Percentiles rank a stretch among this genome's conserved stretches.
Conservation (phyloP, 2,113 vertebrate genomes). For the Cebidichthys violaceus region DNA sequence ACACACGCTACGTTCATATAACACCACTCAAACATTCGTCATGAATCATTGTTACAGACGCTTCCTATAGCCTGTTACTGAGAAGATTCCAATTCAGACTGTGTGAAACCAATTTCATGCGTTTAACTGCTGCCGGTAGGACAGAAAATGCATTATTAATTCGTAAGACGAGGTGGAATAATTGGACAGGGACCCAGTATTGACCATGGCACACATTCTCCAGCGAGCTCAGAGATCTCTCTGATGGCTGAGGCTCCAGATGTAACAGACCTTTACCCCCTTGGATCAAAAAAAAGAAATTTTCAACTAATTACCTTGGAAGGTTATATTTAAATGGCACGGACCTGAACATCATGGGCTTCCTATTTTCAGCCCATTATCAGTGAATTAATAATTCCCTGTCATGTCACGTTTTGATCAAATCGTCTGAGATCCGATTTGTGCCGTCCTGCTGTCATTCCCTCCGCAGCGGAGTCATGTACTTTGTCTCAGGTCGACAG, state of each 20-base stretch:
- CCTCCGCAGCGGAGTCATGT: constrained; percentile 13
- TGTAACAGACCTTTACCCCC: background rate
- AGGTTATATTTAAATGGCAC: constrained; percentile 36
- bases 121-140: background rate
- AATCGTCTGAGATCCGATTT: background rate
- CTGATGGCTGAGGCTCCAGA: background rate
- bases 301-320: constrained; percentile 27
- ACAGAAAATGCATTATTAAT: background rate
- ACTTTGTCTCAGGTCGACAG: constrained; percentile 20
- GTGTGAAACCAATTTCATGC: background rate
- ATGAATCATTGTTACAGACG: background rate
- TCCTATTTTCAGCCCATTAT: background rate
- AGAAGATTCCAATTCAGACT: background rate
- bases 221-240: constrained; percentile 7
- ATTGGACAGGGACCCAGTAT: background rate
- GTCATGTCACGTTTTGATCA: constrained; percentile 33
- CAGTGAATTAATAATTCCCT: constrained; percentile 45
- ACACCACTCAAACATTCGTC: background rate
- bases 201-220: background rate
- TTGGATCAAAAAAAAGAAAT: background rate
- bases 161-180: constrained; percentile 10
- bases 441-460: constrained; percentile 22
- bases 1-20: background rate
- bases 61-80: background rate
- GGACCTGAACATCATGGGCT: background rate